Evolutionary conservation across 30 jellyfish, hydroid and myxozoan genomes (phyloP), one percentile per base, ranked within the genome.

Genomic region (Hydra vulgaris): DNA sequence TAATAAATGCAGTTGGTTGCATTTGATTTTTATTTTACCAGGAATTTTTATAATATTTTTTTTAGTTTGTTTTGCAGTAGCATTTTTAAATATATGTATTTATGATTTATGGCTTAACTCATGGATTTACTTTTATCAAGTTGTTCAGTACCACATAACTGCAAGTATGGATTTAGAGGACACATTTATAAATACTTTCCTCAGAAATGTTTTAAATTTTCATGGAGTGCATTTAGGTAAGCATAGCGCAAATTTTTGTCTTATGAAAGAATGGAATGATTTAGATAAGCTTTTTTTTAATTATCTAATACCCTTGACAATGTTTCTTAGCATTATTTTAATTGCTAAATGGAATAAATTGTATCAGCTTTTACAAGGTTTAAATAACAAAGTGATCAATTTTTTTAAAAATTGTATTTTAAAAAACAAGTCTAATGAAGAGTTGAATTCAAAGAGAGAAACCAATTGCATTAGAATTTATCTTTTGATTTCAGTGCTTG

Each of bases 401-500:
- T 40, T 40, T 3, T 40, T 12, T 40, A 40, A n/a, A n/a, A n/a
- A n/a, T n/a, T n/a, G n/a, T n/a, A n/a, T n/a, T 40, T 40, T 40
- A 3, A 40, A n/a, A n/a, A 20, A 68, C 25, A 68, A 15, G 16
- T 3, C 75, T n/a, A n/a, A n/a, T 68, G 27, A n/a, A 20, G 25
- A 23, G 26, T 68, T 23, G 7, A 1, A 68, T 23, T n/a, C 8
- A 15, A 68, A 68, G 8, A 5, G 26, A n/a, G 15, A 7, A 5
- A 68, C 7, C 27, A 20, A 68, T 15, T 68, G 25, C 16, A n/a
- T 68, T 3, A 20, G 15, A n/a, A 68, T 68, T 68, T 68, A 3
- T 68, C 15, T 68, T 7, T 15, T 68, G 15, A 68, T 68, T n/a
- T 68, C 75, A n/a, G 75, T 68, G 25, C 75, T 68, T 68, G 75